phyloP scores from a whole-genome alignment of 1,140 invertebrate genomes.

The Drosophila chauvacae region DNA sequence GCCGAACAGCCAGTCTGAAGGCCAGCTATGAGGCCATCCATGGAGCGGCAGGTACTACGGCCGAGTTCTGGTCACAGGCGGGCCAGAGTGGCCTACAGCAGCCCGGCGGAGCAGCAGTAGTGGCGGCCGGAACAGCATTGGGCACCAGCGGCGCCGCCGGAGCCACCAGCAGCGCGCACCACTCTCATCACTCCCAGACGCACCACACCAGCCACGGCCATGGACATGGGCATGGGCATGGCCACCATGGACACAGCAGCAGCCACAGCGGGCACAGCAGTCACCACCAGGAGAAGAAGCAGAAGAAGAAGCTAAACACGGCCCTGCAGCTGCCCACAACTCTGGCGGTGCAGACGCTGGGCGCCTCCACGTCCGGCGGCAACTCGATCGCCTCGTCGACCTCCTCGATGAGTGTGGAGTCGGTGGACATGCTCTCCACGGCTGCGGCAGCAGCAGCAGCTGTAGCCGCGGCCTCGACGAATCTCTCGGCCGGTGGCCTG shows the following conservation, averaged over 20 bases:
- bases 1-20: conserved; percentile 96
- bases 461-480: background rate
- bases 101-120: conserved; percentile 36
- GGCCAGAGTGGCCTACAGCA: conserved; percentile 19
- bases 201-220: conserved; percentile 34
- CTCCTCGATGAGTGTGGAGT: conserved; percentile 68
- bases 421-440: conserved; percentile 59
- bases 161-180: conserved; percentile 24
- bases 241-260: conserved; percentile 8
- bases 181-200: conserved; percentile 38
- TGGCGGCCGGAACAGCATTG: conserved; percentile 4
- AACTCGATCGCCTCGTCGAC: conserved; percentile 63
- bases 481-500: conserved; percentile 9
- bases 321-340: conserved; percentile 19
- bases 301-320: conserved; percentile 74
- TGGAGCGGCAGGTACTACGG: conserved; percentile 86
- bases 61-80: conserved; percentile 85
- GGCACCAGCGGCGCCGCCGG: background rate
- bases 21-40: conserved; percentile 95
- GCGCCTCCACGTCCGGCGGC: conserved; percentile 44
- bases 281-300: conserved; percentile 72
- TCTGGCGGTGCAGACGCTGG: conserved; percentile 39
- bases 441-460: conserved; percentile 20
- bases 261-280: conserved; percentile 15
- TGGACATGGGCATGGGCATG: conserved; percentile 33